Evolutionary conservation across 2,888 invertebrate species (phyloP).

Genomic region (Imbricaverruca yamaguchii): DNA sequence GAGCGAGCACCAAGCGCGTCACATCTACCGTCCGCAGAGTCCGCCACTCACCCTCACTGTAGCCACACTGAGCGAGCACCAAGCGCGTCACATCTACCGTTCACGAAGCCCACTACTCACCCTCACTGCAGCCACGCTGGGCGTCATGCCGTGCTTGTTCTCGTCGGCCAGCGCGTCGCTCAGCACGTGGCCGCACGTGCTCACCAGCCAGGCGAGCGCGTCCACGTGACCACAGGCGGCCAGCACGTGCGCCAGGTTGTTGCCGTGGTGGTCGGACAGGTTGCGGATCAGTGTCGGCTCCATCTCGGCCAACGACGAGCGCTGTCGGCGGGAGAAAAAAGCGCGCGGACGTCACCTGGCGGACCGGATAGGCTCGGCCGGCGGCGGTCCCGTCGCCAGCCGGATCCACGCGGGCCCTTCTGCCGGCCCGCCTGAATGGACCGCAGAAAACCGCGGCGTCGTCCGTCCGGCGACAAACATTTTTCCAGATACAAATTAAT

Average conservation of each 20-base stretch:
- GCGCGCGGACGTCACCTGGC: neutral
- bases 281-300: conserved; percentile 41
- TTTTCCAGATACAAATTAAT: no score
- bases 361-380: neutral
- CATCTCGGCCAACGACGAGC: conserved; percentile 38
- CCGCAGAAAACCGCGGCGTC: no score
- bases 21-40: no score
- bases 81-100: no score
- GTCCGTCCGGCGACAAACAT: no score
- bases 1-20: no score
- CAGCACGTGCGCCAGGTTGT: conserved; percentile 41
- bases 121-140: conserved; percentile 40
- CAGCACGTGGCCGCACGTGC: conserved; percentile 37
- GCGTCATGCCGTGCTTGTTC: conserved; percentile 41
- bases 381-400: no score
- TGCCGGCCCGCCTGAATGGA: no score
- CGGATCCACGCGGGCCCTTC: no score
- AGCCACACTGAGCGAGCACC: no score
- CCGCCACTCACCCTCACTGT: no score
- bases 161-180: conserved; percentile 40
- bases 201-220: conserved; percentile 40
- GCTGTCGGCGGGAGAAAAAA: conserved; percentile 33
- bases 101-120: conserved; percentile 33
- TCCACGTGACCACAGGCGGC: conserved; percentile 40
- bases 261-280: conserved; percentile 41